Evolutionary conservation across 2,888 invertebrate genomes (phyloP).

Genomic region (Tachina fera): DNA sequence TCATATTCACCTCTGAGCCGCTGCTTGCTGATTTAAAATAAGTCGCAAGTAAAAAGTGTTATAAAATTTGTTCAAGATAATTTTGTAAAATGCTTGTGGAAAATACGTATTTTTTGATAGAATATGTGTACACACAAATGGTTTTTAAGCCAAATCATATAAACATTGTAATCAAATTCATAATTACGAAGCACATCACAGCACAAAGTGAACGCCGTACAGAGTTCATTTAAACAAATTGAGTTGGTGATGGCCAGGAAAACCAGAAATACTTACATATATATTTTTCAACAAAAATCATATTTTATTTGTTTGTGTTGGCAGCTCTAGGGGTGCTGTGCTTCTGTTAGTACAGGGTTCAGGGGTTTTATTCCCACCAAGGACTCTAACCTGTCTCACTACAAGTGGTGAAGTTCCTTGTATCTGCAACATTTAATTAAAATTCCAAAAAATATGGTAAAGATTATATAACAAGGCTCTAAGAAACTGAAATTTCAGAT

Average conservation of each 20-base stretch:
- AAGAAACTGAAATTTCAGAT: too few species aligned
- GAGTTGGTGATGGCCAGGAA: not conserved
- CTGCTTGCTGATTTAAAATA: slow-evolving; percentile 66
- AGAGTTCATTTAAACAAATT: slow-evolving; percentile 3
- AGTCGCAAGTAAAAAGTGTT: slow-evolving; percentile 77
- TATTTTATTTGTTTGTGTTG: too few species aligned
- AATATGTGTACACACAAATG: slow-evolving; percentile 21
- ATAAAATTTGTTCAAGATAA: slow-evolving; percentile 82
- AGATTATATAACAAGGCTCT: too few species aligned
- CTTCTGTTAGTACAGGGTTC: too few species aligned
- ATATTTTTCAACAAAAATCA: too few species aligned
- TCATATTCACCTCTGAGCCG: slow-evolving; percentile 52
- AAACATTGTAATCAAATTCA: slow-evolving; percentile 54
- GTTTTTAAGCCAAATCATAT: slow-evolving; percentile 48
- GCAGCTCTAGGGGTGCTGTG: too few species aligned
- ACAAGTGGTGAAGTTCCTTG: too few species aligned
- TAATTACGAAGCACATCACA: slow-evolving; percentile 32
- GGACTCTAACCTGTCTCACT: too few species aligned
- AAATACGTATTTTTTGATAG: slow-evolving; percentile 30
- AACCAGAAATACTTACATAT: too few species aligned
- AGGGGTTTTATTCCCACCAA: too few species aligned
- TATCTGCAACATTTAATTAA: too few species aligned
- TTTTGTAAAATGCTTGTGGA: slow-evolving; percentile 75
- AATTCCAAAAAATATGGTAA: too few species aligned
- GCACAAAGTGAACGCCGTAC: slow-evolving; percentile 12